Base-by-base conservation (phyloP, 2,797 vertebrate species). In the Acanthis flammea region DNA sequence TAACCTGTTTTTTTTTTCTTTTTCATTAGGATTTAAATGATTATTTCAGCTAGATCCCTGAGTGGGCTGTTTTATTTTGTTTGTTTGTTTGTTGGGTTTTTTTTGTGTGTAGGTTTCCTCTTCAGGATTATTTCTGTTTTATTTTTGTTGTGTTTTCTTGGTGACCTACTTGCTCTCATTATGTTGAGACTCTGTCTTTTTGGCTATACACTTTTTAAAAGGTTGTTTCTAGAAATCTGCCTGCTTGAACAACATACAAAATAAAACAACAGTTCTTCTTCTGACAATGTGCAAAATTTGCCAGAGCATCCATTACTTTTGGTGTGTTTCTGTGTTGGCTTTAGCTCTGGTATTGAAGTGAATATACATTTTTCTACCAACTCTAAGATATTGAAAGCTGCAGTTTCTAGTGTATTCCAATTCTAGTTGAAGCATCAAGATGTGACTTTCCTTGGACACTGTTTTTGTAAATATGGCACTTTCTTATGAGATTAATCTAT, bases 91-190 rank as follows among this genome's bases (percentile, higher is more conserved):
- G 19, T 30, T 39, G 7, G 15, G 3, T 2, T n/a, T 27, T 30
- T 30, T 88, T 80, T 70, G 6, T 77, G 19, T 76, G 22, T 73
- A 50, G 18, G 61, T 90, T 93, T 91, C 37, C 31, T 92, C 66
- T 67, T 75, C 22, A 44, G 47, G 90, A 90, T 94, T 96, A 90
- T 81, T 95, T 94, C 50, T 82, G 35, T 13, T 95, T 92, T 72
- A 51, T 33, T 19, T 72, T 83, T 41, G 21, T 80, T 78, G 24
- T 77, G 30, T 85, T 79, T 89, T 90, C 80, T 93, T 92, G 30
- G 55, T 90, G 89, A 91, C 75, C 65, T 91, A 62, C 48, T 91
- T 90, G 39, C 57, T 81, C 3, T 72, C 47, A 44, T n/a, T 63
- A 72, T 72, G 75, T 91, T 61, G 88, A 88, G 78, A 50, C 51